A percentile compares a stretch with the other conserved stretches of the same genome.
These are phyloP conservation scores for Platygyra sinensis DNA, from an alignment of 64 coral and sea anemone species.

Conservation along the genomic window DNA sequence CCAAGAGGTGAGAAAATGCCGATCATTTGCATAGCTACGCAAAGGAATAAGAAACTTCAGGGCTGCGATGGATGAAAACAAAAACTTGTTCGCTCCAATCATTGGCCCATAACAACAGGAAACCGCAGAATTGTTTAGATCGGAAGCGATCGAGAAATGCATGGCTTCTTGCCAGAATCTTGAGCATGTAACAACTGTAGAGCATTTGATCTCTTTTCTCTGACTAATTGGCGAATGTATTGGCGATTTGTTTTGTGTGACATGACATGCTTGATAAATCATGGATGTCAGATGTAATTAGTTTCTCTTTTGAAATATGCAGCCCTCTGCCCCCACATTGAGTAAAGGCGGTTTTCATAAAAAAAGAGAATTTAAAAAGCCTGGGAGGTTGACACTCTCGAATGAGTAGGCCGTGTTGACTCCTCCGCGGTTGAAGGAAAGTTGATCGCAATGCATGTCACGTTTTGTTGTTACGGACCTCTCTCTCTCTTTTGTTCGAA, in stretches of 20 bases:
- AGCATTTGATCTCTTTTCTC: not conserved
- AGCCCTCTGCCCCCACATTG: not conserved
- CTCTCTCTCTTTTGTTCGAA: not conserved
- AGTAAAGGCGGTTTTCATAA: not conserved
- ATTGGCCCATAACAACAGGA: conserved; percentile 30
- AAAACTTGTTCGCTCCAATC: not conserved
- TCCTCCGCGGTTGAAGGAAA: not conserved
- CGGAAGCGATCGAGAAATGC: conserved; percentile 24
- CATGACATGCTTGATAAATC: conserved; percentile 11
- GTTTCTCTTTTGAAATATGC: not conserved
- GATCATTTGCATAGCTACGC: conserved; percentile 21
- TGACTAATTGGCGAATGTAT: not conserved
- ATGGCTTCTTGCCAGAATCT: conserved; percentile 11
- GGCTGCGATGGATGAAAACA: not conserved
- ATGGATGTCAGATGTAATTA: conserved; percentile 28
- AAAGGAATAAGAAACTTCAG: not conserved
- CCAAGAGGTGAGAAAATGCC: conserved; percentile 4
- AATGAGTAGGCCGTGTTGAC: not conserved
- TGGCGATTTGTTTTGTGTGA: conserved; percentile 20
- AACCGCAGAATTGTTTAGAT: conserved; percentile 42
- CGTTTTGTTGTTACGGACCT: not conserved
- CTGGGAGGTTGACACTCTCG: not conserved
- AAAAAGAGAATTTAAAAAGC: not conserved
- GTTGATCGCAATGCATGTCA: conserved; percentile 33
- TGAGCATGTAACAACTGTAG: not conserved